Evolutionary conservation across 2,888 invertebrate species (phyloP).

Genomic region (Hololepta plana): DNA sequence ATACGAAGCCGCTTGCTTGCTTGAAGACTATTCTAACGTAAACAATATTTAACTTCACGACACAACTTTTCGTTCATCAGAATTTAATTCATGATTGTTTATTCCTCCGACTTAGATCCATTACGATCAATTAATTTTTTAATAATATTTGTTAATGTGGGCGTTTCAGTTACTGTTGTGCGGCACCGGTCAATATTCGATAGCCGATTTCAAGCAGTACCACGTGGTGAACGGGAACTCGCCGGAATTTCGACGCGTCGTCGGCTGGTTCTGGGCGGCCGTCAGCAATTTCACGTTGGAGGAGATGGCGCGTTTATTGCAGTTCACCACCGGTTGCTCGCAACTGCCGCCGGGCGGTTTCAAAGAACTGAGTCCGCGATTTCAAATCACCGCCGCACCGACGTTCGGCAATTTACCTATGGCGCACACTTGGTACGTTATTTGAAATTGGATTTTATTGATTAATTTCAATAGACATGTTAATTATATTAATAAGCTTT

Average conservation of each 20-base stretch:
- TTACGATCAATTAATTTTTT: constrained; percentile 8
- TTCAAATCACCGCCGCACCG: constrained; percentile 82
- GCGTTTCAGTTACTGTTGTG: constrained; percentile 64
- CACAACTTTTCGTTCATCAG: background rate
- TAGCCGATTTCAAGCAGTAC: constrained; percentile 76
- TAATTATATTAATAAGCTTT: too few relatives aligned
- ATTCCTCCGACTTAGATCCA: constrained; percentile 2
- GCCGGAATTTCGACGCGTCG: constrained; percentile 64
- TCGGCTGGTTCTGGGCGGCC: constrained; percentile 85
- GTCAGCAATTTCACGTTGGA: constrained; percentile 77
- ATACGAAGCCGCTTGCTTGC: too few relatives aligned
- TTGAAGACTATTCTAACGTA: too few relatives aligned
- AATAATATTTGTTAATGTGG: constrained; percentile 17
- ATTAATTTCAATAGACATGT: too few relatives aligned
- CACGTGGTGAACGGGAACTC: constrained; percentile 70
- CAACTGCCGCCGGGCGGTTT: constrained; percentile 86
- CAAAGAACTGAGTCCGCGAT: constrained; percentile 72
- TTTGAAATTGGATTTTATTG: too few relatives aligned
- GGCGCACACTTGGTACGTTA: constrained; percentile 73
- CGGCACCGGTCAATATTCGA: constrained; percentile 83
- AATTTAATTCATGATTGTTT: background rate
- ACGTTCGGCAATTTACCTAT: constrained; percentile 83
- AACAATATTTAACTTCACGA: too few relatives aligned
- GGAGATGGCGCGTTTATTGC: constrained; percentile 81
- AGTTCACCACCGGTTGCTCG: constrained; percentile 86